Evolutionary conservation across 1,140 invertebrate species (phyloP), one percentile per base, ranked within the genome.

Genomic region (Potamilus streckersoni): DNA sequence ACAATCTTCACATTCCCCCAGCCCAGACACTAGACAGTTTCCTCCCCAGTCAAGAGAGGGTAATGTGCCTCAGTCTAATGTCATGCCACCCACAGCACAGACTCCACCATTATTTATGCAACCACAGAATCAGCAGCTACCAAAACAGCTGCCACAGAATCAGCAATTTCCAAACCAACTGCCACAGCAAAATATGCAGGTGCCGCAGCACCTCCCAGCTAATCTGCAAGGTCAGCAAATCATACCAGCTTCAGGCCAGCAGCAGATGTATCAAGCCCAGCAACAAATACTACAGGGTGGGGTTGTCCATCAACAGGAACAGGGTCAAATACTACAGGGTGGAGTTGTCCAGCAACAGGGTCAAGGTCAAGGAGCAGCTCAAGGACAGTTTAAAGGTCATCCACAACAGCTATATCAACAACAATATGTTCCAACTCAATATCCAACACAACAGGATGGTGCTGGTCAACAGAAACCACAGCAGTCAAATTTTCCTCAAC

Each of bases 351-450:
- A 71, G n/a, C 62, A 16, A 61, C 4, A 31, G 27, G 27, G 13
- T 60, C 76, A 74, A n/a, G 56, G 14, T 17, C 38, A 57, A 69
- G 61, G 56, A 13, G 67, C 73, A 55, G 66, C 55, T 73, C 71
- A 80, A 15, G 69, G 67, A 61, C 69, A 70, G 14, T 55, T 57
- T 66, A 19, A 57, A 27, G 17, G 62, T 67, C 72, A 79, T 23
- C n/a, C 59, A 62, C 16, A n/a, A 64, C 58, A 56, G 14, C 23
- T 57, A 31, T 71, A 56, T 17, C 79, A 80, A 19, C 71, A 73
- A 61, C 56, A 64, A n/a, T 31, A 61, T 17, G 16, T 17, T 61
- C 62, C 27, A 57, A 31, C 57, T 63, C 73, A 69, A 69, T 27
- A 73, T 69, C 31, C 17, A 14, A 23, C 63, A 14, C 16, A 16